phyloP scores from a whole-genome alignment of 2,113 vertebrate genomes.

The Fregata magnificens region DNA sequence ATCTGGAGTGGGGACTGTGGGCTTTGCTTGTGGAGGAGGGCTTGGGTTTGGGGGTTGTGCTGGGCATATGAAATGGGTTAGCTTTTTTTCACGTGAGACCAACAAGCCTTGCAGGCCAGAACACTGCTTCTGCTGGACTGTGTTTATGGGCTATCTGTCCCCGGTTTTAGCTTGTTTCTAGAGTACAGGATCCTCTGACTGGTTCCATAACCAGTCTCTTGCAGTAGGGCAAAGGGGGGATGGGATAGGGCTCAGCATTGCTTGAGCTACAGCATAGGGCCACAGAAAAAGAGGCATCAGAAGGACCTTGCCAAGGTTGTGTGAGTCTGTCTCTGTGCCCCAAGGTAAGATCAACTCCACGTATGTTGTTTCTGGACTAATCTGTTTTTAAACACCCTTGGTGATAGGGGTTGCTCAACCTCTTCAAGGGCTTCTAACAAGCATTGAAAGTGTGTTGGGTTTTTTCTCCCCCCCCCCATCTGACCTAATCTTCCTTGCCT shows the following conservation, averaged over 20 bases:
- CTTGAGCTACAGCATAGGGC: neutral
- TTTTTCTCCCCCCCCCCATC: neutral
- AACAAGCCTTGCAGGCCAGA: neutral
- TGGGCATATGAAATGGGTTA: neutral
- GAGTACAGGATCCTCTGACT: neutral
- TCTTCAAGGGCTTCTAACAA: neutral
- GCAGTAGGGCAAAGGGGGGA: neutral
- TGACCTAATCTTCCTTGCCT: neutral
- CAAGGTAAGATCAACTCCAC: neutral
- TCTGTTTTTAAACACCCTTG: neutral
- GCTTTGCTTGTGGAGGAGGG: neutral
- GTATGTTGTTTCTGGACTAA: neutral
- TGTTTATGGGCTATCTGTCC: neutral
- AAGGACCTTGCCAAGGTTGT: neutral
- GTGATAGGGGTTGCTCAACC: neutral
- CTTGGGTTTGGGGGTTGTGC: neutral
- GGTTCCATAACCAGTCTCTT: neutral
- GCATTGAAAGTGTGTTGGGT: neutral
- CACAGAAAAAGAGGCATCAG: fast-evolving
- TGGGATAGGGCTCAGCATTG: neutral
- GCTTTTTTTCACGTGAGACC: neutral
- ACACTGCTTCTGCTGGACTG: neutral
- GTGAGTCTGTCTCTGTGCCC: neutral
- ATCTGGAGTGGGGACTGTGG: neutral
- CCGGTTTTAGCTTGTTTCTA: neutral